These are phyloP conservation scores for Zaprionus kolodkinae DNA, from an alignment of 1,140 invertebrate genomes.

Conservation along the genomic window DNA sequence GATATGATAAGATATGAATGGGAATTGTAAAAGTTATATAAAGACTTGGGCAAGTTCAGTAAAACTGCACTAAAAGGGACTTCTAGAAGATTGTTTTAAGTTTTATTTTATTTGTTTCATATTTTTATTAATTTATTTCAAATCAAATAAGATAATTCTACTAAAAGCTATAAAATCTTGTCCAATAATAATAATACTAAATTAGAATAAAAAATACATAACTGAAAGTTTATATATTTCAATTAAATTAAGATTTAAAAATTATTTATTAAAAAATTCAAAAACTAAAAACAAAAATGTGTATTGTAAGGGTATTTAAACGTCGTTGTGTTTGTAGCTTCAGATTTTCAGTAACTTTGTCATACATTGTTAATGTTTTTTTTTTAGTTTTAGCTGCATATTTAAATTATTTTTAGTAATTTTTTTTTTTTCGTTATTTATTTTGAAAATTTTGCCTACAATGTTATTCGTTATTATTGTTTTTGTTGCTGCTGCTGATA, in stretches of 20 bases:
- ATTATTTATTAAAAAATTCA: too few species aligned
- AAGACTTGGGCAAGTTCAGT: not conserved
- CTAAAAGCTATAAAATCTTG: too few species aligned
- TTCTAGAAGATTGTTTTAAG: too few species aligned
- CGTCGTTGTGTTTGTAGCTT: not conserved
- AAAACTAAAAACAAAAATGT: too few species aligned
- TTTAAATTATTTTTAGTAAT: constrained; percentile 61
- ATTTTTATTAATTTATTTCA: too few species aligned
- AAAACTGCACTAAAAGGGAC: not conserved
- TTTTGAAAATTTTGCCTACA: constrained; percentile 65
- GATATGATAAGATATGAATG: not conserved
- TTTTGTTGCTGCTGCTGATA: constrained; percentile 31
- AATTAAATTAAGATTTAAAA: not conserved
- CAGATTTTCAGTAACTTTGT: constrained; percentile 49
- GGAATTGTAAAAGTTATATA: too few species aligned
- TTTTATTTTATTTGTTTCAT: too few species aligned
- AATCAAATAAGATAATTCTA: too few species aligned
- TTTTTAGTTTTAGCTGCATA: constrained; percentile 33
- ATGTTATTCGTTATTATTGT: constrained; percentile 32
- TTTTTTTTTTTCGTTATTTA: constrained; percentile 50
- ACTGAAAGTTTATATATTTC: too few species aligned
- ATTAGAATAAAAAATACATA: too few species aligned
- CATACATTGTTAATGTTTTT: constrained; percentile 22
- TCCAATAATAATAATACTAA: too few species aligned
- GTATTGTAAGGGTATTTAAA: not conserved